phyloP scores from a whole-genome alignment of 2,113 vertebrate species.

The Bettongia penicillata region DNA sequence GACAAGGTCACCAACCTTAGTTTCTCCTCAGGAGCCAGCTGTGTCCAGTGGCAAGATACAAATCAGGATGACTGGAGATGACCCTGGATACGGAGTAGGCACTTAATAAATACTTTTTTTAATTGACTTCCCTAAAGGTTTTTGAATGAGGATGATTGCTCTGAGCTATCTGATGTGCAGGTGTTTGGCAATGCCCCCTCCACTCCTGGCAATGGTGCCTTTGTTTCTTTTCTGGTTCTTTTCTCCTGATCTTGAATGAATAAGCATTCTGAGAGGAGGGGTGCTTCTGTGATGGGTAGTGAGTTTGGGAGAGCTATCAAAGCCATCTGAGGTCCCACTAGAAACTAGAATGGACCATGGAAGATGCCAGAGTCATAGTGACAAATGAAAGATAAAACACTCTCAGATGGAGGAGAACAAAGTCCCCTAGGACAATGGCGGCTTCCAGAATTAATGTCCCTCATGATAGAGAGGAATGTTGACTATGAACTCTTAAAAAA shows the following conservation, averaged over 20 bases:
- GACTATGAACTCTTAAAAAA: too few relatives aligned
- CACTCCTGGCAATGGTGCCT: not conserved
- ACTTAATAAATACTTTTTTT: too few relatives aligned
- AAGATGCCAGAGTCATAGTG: too few relatives aligned
- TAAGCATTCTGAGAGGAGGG: not conserved
- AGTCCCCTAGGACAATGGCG: too few relatives aligned
- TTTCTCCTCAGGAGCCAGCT: too few relatives aligned
- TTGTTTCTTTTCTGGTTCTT: not conserved
- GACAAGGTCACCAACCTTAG: too few relatives aligned
- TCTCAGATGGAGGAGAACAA: too few relatives aligned
- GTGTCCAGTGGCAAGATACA: too few relatives aligned
- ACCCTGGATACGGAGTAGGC: not conserved
- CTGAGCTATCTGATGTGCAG: not conserved
- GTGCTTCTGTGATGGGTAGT: not conserved
- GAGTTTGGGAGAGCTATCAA: not conserved
- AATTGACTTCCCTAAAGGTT: not conserved
- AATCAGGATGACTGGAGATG: too few relatives aligned
- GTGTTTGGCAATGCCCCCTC: not conserved
- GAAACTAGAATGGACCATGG: not conserved
- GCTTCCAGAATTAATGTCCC: too few relatives aligned
- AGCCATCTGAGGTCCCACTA: not conserved
- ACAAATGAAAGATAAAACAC: too few relatives aligned
- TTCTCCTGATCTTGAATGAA: not conserved
- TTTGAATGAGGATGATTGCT: not conserved
- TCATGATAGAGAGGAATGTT: too few relatives aligned